phyloP scores from a whole-genome alignment of 2,888 invertebrate species.

The Nomada hirtipes region DNA sequence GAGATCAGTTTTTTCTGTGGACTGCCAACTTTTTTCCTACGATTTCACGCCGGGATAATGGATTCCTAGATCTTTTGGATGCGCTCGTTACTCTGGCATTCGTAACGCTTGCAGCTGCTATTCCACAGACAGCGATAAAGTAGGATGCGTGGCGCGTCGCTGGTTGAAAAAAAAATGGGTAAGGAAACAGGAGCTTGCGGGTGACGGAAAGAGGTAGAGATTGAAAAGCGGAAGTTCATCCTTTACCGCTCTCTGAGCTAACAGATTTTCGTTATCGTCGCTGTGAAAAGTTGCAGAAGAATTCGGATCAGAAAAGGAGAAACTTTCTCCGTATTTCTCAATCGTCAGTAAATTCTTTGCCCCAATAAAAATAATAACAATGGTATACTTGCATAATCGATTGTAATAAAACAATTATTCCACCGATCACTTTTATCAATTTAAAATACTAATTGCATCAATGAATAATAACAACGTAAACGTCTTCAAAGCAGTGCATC shows the following conservation, averaged over 20 bases:
- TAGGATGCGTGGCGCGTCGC: slow-evolving; percentile 30
- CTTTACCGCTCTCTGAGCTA: background rate
- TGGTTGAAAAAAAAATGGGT: slow-evolving; percentile 10
- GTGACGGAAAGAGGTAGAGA: no score
- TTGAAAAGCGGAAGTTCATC: slow-evolving; percentile 23
- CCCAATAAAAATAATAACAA: no score
- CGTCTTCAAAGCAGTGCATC: no score
- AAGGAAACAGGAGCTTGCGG: slow-evolving; percentile 22
- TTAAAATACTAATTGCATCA: no score
- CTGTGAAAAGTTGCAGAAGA: background rate
- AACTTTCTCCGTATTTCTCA: background rate
- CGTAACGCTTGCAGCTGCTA: slow-evolving; percentile 81
- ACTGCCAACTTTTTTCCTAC: slow-evolving; percentile 73
- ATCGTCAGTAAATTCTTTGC: background rate
- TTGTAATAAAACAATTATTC: background rate
- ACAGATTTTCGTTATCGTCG: slow-evolving; percentile 5
- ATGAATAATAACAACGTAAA: no score
- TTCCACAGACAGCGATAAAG: slow-evolving; percentile 53
- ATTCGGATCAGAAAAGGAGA: background rate
- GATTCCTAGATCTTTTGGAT: slow-evolving; percentile 82
- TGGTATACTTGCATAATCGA: background rate
- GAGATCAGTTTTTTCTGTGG: slow-evolving; percentile 78
- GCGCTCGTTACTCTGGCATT: slow-evolving; percentile 83
- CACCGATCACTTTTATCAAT: background rate
- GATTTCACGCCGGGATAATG: slow-evolving; percentile 81